Evolutionary conservation across 1,140 invertebrate genomes (phyloP).

Genomic region (Papilio aristodemus): DNA sequence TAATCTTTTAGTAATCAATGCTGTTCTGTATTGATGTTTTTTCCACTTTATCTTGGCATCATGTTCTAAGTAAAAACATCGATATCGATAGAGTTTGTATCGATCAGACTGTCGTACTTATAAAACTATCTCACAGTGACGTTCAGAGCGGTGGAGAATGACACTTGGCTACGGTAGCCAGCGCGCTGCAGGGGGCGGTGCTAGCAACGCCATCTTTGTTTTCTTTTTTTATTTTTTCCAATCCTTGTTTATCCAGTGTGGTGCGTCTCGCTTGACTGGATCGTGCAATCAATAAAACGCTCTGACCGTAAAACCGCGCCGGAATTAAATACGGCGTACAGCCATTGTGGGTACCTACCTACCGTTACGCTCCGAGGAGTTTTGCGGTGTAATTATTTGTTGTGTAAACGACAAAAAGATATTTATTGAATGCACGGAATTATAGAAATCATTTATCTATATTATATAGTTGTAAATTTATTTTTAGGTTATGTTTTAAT

Average conservation of each 20-base stretch:
- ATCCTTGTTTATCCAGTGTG: conserved; percentile 73
- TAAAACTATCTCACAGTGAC: conserved; percentile 39
- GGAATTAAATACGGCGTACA: conserved; percentile 67
- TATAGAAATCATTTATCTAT: conserved; percentile 23
- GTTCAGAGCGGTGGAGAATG: conserved; percentile 63
- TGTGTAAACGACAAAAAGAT: conserved; percentile 30
- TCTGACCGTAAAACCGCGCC: conserved; percentile 64
- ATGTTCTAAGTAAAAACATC: conserved; percentile 35
- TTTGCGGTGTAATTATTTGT: conserved; percentile 44
- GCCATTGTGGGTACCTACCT: conserved; percentile 47
- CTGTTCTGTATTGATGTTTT: too few species aligned
- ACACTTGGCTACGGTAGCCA: conserved; percentile 74
- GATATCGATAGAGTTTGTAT: conserved; percentile 47
- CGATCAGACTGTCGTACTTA: neutral
- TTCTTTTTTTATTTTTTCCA: conserved; percentile 71
- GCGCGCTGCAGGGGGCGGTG: conserved; percentile 68
- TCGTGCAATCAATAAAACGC: conserved; percentile 73
- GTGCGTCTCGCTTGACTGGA: conserved; percentile 63
- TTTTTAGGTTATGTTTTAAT: neutral
- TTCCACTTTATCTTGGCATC: too few species aligned
- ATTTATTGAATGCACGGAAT: conserved; percentile 25
- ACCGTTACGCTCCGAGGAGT: conserved; percentile 45
- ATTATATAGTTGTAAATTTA: neutral
- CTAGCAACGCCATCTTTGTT: conserved; percentile 68
- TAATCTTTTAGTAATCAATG: too few species aligned